Evolutionary conservation across 2,888 invertebrate species (phyloP), one percentile per base, ranked within the genome.

Genomic region (Rugalucina vietnamica): DNA sequence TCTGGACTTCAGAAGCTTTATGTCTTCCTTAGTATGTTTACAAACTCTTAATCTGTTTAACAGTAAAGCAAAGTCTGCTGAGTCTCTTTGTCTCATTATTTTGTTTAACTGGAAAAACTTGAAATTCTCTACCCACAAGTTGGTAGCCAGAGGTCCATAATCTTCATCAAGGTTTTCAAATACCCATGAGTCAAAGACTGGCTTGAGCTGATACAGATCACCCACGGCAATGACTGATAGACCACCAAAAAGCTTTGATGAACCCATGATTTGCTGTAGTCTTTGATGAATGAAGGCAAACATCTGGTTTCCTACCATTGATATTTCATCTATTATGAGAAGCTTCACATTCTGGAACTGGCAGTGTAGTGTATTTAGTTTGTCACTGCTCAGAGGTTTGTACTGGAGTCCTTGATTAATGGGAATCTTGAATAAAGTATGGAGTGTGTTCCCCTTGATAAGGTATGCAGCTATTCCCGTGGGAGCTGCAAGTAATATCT

Each of bases 311-410:
- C 89, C 88, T 29, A 88, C 87, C 88, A 88, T 89, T 12, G 87
- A 88, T 32, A 89, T 75, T 75, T 89, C 89, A 89, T 89, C 87
- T 73, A 86, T 89, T 18, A 89, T 74, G 8, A 84, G 32, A 14
- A 84, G 24, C 14, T 74, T 76, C 1, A 86, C 34, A 74, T 36
- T 21, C 29, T 69, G 57, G 36, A 73, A 65, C 37, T 79, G 8
- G 14, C 36, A 29, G 34, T 74, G 18, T 0, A 86, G 24, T 29
- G 81, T 84, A 57, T 86, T 84, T 14, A 77, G 54, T 39, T 74
- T 37, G 27, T 74, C 73, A 24, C 43, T 18, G 34, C 34, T n/a
- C 12, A 86, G 76, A 10, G 78, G 70, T 39, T 80, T 74, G 43
- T 86, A 60, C 21, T 49, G 12, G 36, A 76, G 57, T 18, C 71